phyloP scores from a whole-genome alignment of 2,797 vertebrate genomes.

The Dryobates pubescens region DNA sequence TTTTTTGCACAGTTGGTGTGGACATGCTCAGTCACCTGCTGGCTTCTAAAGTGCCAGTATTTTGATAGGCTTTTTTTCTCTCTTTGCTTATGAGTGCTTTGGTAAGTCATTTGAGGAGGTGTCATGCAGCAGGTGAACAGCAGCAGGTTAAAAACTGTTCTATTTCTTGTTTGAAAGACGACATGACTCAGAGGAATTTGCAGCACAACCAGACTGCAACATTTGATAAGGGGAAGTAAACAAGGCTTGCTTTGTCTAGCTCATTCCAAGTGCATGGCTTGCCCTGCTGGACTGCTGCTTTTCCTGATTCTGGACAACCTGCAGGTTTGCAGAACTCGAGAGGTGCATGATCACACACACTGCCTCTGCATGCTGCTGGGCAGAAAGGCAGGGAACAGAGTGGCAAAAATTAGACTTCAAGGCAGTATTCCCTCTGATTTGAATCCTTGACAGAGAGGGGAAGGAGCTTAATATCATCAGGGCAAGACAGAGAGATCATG shows the following conservation, averaged over 20 bases:
- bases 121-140: slow-evolving; percentile 4
- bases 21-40: not conserved
- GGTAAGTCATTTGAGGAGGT: not conserved
- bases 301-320: not conserved
- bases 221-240: not conserved
- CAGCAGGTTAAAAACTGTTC: not conserved
- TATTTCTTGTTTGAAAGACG: not conserved
- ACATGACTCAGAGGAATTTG: not conserved
- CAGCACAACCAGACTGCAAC: not conserved
- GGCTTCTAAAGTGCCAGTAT: not conserved
- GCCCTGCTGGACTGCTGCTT: not conserved
- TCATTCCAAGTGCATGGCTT: not conserved
- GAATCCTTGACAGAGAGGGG: not conserved
- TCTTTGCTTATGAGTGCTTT: not conserved
- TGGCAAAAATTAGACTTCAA: not conserved
- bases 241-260: not conserved
- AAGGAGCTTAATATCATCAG: not conserved
- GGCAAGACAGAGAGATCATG: not conserved
- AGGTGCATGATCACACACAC: not conserved
- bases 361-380: not conserved
- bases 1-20: not conserved
- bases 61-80: not conserved
- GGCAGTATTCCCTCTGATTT: not conserved
- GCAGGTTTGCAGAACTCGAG: not conserved
- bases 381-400: not conserved